Percentiles rank a stretch among this genome's conserved stretches.
Conservation (phyloP, 2,797 vertebrate species). For the Buphagus erythrorhynchus region DNA sequence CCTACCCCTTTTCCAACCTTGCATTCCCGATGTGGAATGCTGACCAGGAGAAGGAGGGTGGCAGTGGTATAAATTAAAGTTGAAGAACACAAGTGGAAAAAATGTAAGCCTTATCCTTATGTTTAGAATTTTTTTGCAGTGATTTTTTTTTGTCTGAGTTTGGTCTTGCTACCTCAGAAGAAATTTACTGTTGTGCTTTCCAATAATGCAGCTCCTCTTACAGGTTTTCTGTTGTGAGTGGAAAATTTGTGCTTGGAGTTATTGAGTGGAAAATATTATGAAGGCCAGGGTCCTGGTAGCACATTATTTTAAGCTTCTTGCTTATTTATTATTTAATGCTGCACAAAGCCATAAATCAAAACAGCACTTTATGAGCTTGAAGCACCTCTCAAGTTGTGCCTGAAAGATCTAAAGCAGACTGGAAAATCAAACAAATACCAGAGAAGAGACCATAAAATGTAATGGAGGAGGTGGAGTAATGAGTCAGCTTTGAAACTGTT, state of each 20-base stretch:
- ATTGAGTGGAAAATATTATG: neutral
- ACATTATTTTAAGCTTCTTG: neutral
- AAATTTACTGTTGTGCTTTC: neutral
- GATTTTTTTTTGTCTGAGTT: neutral
- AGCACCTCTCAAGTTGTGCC: neutral
- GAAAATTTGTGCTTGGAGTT: neutral
- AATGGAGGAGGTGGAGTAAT: neutral
- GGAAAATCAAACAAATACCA: neutral
- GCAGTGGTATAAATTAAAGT: neutral
- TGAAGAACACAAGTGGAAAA: neutral
- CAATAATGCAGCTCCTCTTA: neutral
- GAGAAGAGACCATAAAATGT: neutral
- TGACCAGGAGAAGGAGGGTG: neutral
- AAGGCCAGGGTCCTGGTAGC: neutral
- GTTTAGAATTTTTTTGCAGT: neutral
- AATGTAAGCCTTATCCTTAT: neutral
- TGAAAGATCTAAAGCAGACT: slow-evolving; percentile 10
- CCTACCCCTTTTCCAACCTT: neutral
- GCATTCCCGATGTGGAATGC: rapidly evolving
- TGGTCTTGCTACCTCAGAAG: neutral
- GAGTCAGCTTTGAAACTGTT: neutral
- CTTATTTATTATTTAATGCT: slow-evolving; percentile 31
- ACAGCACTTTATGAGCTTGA: neutral
- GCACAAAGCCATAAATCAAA: neutral
- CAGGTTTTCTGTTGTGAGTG: neutral